Conservation (phyloP, 2,888 invertebrate species). For the Horisme vitalbata region DNA sequence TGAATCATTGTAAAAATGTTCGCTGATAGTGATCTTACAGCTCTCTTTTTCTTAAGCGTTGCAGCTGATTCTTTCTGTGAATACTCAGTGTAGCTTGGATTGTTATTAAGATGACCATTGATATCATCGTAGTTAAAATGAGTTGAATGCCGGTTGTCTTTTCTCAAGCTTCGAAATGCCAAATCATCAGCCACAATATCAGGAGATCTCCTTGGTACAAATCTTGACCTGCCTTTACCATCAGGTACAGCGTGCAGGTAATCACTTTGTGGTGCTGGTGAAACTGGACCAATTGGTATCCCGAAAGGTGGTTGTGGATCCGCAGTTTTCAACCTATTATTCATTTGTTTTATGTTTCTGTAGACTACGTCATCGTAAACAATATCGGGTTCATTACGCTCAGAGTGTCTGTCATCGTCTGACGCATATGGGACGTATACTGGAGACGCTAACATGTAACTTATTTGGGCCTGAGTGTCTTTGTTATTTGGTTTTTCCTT, state of each 20-base stretch:
- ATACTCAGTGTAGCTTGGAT: constrained; percentile 62
- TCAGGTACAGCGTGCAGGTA: constrained; percentile 91
- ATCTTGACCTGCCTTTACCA: constrained; percentile 82
- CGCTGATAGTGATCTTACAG: constrained; percentile 91
- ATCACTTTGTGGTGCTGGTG: constrained; percentile 90
- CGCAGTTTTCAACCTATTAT: constrained; percentile 86
- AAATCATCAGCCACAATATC: constrained; percentile 94
- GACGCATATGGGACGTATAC: constrained; percentile 80
- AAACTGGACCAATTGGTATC: constrained; percentile 92
- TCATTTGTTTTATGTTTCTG: constrained; percentile 90
- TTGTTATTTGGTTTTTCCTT: constrained; percentile 74
- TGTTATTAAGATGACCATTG: constrained; percentile 74
- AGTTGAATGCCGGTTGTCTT: constrained; percentile 86
- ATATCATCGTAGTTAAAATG: constrained; percentile 75
- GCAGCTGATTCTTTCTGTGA: constrained; percentile 63
- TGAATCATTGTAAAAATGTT: constrained; percentile 91
- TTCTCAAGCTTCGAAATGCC: constrained; percentile 92
- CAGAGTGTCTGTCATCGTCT: constrained; percentile 78
- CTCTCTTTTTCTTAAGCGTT: constrained; percentile 88
- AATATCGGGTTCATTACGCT: constrained; percentile 90
- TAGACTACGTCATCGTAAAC: constrained; percentile 93
- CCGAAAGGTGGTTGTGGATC: constrained; percentile 96
- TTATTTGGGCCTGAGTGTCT: constrained; percentile 77
- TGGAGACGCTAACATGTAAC: constrained; percentile 88
- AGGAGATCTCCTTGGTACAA: constrained; percentile 87